Conservation (phyloP, 2,113 vertebrate genomes). For the Corvus moneduloides region DNA sequence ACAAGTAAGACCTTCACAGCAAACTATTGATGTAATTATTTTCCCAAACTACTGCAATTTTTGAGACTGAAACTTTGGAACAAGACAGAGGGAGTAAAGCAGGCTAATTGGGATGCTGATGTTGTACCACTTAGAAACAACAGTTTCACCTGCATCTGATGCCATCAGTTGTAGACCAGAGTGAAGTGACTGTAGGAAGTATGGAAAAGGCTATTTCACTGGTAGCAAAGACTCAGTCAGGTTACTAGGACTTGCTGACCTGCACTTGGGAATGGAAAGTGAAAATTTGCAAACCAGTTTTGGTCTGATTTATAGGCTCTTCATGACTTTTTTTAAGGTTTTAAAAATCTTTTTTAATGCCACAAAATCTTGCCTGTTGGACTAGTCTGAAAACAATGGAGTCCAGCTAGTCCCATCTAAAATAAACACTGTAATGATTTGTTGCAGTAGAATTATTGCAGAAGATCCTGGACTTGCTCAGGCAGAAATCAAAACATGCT, state of each 20-base stretch:
- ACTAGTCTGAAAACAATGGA: background rate
- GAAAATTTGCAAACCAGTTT: background rate
- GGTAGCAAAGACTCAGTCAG: background rate
- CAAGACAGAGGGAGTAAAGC: background rate
- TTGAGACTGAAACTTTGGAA: background rate
- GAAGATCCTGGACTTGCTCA: background rate
- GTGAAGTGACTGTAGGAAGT: background rate
- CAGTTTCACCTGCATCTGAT: background rate
- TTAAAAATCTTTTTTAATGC: background rate
- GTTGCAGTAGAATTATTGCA: background rate
- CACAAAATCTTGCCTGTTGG: too few relatives aligned
- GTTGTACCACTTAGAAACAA: background rate
- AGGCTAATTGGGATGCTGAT: background rate
- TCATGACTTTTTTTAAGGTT: background rate
- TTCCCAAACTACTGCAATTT: background rate
- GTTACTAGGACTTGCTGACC: background rate
- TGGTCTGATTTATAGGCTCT: background rate
- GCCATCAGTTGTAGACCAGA: background rate
- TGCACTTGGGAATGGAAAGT: background rate
- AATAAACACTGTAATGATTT: background rate
- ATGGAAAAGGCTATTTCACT: background rate
- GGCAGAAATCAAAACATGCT: background rate
- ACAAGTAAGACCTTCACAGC: background rate
- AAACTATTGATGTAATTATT: background rate
- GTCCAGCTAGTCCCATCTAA: background rate